phyloP scores from a whole-genome alignment of 2,113 vertebrate species.

The Pteronura brasiliensis region DNA sequence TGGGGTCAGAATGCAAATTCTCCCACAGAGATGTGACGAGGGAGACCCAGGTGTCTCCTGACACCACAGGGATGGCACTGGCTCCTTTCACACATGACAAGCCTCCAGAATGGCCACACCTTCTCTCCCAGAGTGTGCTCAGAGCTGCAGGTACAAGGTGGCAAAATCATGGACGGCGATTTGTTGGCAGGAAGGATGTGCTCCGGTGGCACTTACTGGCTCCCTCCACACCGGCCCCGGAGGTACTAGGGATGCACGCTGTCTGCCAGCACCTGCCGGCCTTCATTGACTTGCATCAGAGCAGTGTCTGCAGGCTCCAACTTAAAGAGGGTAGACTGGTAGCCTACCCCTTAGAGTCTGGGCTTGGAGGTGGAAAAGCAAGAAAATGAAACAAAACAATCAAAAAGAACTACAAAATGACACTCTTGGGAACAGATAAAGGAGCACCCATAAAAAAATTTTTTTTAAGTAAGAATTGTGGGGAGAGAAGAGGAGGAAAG shows the following conservation, averaged over 20 bases:
- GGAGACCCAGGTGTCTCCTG: neutral
- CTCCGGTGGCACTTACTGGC: neutral
- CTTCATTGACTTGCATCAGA: slow-evolving; percentile 51
- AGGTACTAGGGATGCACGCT: slow-evolving; percentile 64
- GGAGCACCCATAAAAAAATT: neutral
- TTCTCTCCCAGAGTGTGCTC: slow-evolving; percentile 29
- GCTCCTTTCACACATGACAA: slow-evolving; percentile 45
- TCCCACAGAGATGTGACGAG: neutral
- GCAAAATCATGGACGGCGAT: neutral
- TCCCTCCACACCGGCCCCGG: neutral
- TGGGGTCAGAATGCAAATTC: neutral
- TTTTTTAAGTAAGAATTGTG: neutral
- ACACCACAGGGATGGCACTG: slow-evolving; percentile 13
- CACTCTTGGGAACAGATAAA: neutral
- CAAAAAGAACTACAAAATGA: neutral
- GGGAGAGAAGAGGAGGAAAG: neutral
- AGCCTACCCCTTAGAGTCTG: neutral
- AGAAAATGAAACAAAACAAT: neutral
- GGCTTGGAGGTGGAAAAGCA: neutral
- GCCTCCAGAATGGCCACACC: slow-evolving; percentile 58
- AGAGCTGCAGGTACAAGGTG: neutral
- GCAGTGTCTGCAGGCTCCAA: neutral
- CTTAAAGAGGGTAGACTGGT: neutral
- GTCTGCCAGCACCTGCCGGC: neutral
- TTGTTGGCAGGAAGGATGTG: slow-evolving; percentile 17